Conservation (phyloP, 1,140 invertebrate genomes). For the Lamellibrachia luymesi region DNA sequence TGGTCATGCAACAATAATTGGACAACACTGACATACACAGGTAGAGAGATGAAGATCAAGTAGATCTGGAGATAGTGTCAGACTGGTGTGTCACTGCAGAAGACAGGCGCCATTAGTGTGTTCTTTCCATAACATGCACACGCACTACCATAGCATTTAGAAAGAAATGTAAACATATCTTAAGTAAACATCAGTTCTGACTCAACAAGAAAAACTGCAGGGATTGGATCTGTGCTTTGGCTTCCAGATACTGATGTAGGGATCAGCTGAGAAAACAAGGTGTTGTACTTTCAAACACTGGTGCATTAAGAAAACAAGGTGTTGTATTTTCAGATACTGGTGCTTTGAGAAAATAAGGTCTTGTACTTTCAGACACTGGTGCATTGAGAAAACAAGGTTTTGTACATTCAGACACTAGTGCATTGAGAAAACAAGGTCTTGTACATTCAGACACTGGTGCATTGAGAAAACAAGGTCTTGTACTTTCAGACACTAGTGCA, state of each 20-base stretch:
- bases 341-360: background rate
- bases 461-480: background rate
- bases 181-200: background rate
- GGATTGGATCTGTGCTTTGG: background rate
- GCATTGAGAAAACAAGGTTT: background rate
- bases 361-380: background rate
- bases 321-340: background rate
- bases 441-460: background rate
- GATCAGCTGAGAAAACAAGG: background rate
- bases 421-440: background rate
- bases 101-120: background rate
- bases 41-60: background rate
- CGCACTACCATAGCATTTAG: background rate
- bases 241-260: background rate
- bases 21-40: background rate
- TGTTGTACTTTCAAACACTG: background rate
- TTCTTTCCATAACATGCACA: background rate
- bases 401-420: background rate
- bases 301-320: background rate
- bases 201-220: background rate
- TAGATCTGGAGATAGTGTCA: background rate
- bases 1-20: background rate
- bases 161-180: background rate
- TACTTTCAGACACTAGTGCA: background rate
- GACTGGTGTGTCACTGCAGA: background rate